A percentile compares a stretch with the other conserved stretches of the same genome.
Evolutionary conservation across 2,113 vertebrate genomes (phyloP).

Genomic region (Phycodurus eques): DNA sequence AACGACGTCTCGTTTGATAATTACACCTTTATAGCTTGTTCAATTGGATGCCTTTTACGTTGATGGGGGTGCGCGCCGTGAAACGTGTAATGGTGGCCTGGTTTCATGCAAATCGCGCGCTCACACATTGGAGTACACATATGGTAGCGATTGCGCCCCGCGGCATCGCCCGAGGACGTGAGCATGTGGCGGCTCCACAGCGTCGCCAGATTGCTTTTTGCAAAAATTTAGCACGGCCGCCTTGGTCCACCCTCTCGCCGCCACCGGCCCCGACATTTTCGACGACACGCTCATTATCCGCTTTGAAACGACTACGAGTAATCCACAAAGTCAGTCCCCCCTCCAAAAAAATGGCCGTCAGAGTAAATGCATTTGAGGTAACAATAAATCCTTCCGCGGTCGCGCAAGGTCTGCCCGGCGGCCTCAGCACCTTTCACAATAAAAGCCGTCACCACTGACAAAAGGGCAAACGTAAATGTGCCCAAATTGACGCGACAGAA

Average conservation of each 20-base stretch:
- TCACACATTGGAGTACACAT: neutral
- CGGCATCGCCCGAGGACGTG: neutral
- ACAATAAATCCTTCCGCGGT: neutral
- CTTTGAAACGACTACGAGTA: neutral
- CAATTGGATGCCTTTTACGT: no score
- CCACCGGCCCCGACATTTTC: neutral
- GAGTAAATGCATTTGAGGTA: neutral
- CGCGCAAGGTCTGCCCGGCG: neutral
- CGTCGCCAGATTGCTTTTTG: neutral
- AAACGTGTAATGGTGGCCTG: neutral
- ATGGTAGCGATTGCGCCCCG: neutral
- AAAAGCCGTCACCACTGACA: slow-evolving; percentile 2
- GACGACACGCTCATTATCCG: neutral
- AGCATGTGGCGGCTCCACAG: neutral
- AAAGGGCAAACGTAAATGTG: neutral
- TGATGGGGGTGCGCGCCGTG: neutral
- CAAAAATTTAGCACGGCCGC: neutral
- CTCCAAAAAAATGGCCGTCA: neutral
- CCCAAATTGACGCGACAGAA: neutral
- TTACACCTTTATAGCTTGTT: no score
- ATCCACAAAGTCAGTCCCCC: neutral
- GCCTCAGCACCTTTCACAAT: slow-evolving; percentile 4
- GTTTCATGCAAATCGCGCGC: neutral
- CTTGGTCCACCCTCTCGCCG: neutral
- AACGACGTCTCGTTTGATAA: no score